Evolutionary conservation across 2,113 vertebrate species (phyloP).

Genomic region (Turnix velox): DNA sequence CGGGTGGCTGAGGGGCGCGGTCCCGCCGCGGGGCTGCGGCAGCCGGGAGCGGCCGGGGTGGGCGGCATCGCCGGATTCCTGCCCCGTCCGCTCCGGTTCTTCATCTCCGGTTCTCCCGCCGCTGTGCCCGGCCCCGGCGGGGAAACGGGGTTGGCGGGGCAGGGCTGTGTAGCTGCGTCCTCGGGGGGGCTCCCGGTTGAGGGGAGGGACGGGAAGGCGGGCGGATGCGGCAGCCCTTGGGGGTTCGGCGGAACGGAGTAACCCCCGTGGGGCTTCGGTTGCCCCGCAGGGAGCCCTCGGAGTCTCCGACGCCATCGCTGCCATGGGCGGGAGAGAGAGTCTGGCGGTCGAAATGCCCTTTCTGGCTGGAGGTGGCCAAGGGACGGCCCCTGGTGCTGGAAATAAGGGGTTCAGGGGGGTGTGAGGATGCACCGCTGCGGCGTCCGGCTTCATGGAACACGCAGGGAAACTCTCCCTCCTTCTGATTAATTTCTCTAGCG

Average conservation of each 20-base stretch:
- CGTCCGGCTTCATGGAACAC: rapidly evolving
- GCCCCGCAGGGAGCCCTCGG: neutral
- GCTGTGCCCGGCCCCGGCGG: neutral
- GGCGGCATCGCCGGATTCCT: neutral
- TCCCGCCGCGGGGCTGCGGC: neutral
- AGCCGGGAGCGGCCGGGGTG: neutral
- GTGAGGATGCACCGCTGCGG: rapidly evolving
- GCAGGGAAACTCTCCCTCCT: neutral
- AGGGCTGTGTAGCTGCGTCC: neutral
- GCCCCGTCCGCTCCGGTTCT: neutral
- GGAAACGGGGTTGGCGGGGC: neutral
- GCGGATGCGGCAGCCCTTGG: neutral
- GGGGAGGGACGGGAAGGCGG: neutral
- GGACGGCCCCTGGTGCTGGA: neutral
- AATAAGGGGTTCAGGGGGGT: rapidly evolving
- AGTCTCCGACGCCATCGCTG: neutral
- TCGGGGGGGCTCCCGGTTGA: no score
- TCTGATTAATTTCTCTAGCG: rapidly evolving
- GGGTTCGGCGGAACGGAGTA: no score
- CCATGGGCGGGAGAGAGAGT: neutral
- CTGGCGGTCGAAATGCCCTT: neutral
- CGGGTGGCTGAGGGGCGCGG: neutral
- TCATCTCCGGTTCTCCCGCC: neutral
- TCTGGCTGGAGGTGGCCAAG: rapidly evolving
- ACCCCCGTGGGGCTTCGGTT: neutral